Base-by-base conservation (phyloP, 2,113 vertebrate genomes). In the Platichthys stellatus region DNA sequence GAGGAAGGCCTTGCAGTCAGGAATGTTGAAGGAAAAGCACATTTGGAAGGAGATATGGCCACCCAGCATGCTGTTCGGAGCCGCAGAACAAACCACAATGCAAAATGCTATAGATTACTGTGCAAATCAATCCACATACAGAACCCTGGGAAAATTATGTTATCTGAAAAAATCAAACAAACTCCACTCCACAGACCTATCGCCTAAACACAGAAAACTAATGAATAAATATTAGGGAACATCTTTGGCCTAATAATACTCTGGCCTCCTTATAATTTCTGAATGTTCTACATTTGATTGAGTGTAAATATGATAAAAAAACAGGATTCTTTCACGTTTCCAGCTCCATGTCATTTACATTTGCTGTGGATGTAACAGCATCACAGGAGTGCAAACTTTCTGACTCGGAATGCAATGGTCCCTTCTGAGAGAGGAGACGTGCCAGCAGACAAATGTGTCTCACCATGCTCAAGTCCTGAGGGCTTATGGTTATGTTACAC, bases 1-100 rank as follows among this genome's bases (percentile, higher is more conserved):
- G 45, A 76, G 75, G 76, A 84, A 86, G 53, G 81, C 78, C 83
- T 86, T 38, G 74, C 72, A 76, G 81, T 80, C 78, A 77, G 57
- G 57, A 78, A 84, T 76, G 78, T 68, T 79, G 60, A 76, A 75
- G 78, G 71, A 58, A 72, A 79, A 86, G 84, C 78, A 80, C 24
- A 84, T 84, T 80, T 74, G 38, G 66, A 62, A 20, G 57, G 28
- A 64, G 59, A 73, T 71, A 3, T 78, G 57, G 51, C 63, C 5
- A 66, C 80, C 78, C 80, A 83, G 80, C 86, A 76, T 14, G 38
- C 63, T 54, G 58, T 69, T 63, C 23, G 49, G 28, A 81, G 62
- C 63, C 63, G 69, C 8, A 60, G 63, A 57, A 69, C 23, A 56
- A 51, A 38, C 51, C 54, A 74, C 60, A 65, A 56, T 78, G 64